Evolutionary conservation across 2,797 vertebrate species (phyloP), one percentile per base, ranked within the genome.

Genomic region (Echeneis naucrates): DNA sequence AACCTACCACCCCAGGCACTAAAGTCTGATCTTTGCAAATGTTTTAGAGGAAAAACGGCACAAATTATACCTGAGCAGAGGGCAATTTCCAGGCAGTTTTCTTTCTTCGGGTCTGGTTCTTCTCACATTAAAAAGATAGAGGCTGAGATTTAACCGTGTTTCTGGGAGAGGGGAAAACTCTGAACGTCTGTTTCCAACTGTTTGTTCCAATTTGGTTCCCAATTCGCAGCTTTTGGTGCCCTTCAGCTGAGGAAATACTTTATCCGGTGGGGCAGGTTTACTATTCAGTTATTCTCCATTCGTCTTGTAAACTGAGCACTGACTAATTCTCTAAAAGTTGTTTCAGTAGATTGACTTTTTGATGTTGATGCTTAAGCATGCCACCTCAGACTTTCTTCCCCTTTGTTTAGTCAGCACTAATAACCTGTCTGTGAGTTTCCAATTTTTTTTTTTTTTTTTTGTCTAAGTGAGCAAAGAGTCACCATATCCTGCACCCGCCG

Each of bases 401-500:
- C 47, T 24, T 48, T 45, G 16, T 69, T 24, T 8, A 14, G 33
- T 40, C 58, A 54, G 52, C 68, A 68, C 26, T 24, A 16, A 61
- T 57, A 33, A 23, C 40, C 75, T 68, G 35, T 65, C 62, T 79
- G 75, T 75, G 58, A 53, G 67, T 78, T 80, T 85, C 66, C 47
- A 50, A 12, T 66, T 42, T 69, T 83, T 86, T 80, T 68, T 75
- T n/a, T n/a, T n/a, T n/a, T n/a, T n/a, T 9, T 16, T 14, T 40
- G 77, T 83, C 80, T 68, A 81, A 82, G 69, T 27, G n/a, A 79
- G 66, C 40, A 23, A 57, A 74, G 47, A 72, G 45, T 78, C 63
- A 50, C 24, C 82, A 73, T 72, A 87, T 93, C 89, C 88, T 88
- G 87, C 50, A 83, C 63, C 67, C 11, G 12, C 24, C 24, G 1